Percentiles rank a stretch among this genome's conserved stretches.
phyloP scores from a whole-genome alignment of 1,140 invertebrate species.

The Whitmania pigra region DNA sequence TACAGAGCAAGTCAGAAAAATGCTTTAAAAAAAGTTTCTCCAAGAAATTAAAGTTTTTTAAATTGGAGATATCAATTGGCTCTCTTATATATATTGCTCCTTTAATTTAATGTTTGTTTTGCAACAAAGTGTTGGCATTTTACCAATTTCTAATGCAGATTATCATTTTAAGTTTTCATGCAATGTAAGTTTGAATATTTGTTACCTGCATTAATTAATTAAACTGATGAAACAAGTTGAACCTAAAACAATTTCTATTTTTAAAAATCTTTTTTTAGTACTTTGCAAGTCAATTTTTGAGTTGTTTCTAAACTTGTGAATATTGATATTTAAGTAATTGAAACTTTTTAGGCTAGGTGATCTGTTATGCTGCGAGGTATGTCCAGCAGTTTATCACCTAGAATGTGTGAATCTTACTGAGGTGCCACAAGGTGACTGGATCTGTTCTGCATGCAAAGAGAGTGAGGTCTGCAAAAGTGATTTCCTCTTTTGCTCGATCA shows the following conservation, averaged over 20 bases:
- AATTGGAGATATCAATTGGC: too few relatives aligned
- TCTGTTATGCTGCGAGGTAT: conserved; percentile 87
- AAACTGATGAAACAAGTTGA: background rate
- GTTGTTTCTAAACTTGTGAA: background rate
- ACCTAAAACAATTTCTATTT: background rate
- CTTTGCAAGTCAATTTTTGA: background rate
- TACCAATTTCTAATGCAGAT: background rate
- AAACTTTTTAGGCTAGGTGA: conserved; percentile 61
- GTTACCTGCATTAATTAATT: background rate
- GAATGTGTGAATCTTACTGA: conserved; percentile 88
- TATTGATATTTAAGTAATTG: background rate
- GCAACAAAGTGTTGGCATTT: conserved; percentile 3
- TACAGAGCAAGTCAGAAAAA: too few relatives aligned
- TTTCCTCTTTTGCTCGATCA: background rate
- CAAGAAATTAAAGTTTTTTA: too few relatives aligned
- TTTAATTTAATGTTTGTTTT: background rate
- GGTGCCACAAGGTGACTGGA: conserved; percentile 83
- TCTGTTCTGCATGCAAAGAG: conserved; percentile 77
- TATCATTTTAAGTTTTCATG: background rate
- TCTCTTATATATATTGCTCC: background rate
- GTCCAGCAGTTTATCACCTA: conserved; percentile 88
- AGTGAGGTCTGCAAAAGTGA: conserved; percentile 55
- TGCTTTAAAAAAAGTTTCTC: too few relatives aligned
- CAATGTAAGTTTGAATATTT: background rate
- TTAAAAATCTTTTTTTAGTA: conserved; percentile 4